Base-by-base conservation (phyloP, 2,888 invertebrate species). In the Megalurothrips usitatus region DNA sequence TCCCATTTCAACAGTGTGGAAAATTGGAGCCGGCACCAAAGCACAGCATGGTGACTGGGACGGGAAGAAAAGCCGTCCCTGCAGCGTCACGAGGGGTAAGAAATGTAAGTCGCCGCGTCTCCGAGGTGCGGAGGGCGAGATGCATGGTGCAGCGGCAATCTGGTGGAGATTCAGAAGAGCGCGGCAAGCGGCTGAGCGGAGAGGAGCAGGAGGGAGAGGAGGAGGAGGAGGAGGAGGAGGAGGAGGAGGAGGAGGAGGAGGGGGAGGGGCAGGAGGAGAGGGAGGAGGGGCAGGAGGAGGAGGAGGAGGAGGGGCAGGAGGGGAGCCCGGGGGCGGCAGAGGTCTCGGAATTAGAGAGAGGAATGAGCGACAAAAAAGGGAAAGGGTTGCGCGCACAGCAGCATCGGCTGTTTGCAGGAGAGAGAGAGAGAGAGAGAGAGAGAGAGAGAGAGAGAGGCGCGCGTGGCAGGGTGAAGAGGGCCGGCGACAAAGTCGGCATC, bases 401-500 rank as follows among this genome's bases (percentile, higher is more conserved):
- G 14, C 58, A 58, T 58, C 58, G 58, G 58, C 19, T 58, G 34
- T 43, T 43, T 43, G 34, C 34, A 43, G 34, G 2, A 43, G 34
- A 43, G 34, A 43, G 34, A 6, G 34, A 43, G 34, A 43, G 34
- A 43, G 34, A 43, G 34, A 43, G 34, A 6, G 34, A 43, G 34
- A 43, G 34, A 43, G 34, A 43, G 34, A 43, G 34, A 43, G 34
- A 43, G 34, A 43, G 34, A 43, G 34, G 58, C 52, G 52, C 52
- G 52, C 14, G 58, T 58, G 58, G 58, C 58, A 17, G 19, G 58
- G n/a, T 75, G 68, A 75, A 26, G 68, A 23, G 68, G 68, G 68
- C 68, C 23, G 68, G 9, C 68, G 68, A 75, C 68, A 75, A 75
- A 75, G 68, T 26, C 26, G 68, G 58, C 58, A 14, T 58, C 58